Conservation (phyloP, 2,797 vertebrate species). For the Anomalospiza imberbis region DNA sequence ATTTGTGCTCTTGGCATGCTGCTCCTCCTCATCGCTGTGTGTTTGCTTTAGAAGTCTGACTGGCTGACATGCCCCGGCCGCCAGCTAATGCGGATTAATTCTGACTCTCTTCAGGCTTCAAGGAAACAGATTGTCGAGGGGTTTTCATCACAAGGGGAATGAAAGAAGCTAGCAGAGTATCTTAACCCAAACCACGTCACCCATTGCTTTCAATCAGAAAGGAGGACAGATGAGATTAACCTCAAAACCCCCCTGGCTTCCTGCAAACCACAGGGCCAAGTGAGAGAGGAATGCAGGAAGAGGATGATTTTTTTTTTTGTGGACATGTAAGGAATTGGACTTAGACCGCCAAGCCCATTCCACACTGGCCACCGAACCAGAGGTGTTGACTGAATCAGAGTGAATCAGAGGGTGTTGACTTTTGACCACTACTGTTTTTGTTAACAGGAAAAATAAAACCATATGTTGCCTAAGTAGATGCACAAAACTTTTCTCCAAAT, state of each 20-base stretch:
- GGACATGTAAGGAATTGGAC: conserved; percentile 23
- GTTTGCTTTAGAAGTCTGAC: conserved; percentile 55
- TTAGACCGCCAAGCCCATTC: conserved; percentile 45
- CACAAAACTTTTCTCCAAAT: conserved; percentile 65
- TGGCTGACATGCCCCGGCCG: background rate
- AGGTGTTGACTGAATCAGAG: too few relatives aligned
- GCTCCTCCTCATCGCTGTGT: background rate
- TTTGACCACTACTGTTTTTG: conserved; percentile 69
- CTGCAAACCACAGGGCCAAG: conserved; percentile 29
- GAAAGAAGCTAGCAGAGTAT: conserved; percentile 39
- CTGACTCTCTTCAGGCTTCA: conserved; percentile 36
- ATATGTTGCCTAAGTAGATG: conserved; percentile 65
- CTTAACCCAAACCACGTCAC: conserved; percentile 18
- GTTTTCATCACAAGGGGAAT: conserved; percentile 43
- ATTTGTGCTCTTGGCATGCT: conserved; percentile 47
- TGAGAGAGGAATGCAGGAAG: conserved; percentile 39
- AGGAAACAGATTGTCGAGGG: conserved; percentile 22
- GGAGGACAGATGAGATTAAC: conserved; percentile 54
- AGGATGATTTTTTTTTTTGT: conserved; percentile 15
- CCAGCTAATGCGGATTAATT: conserved; percentile 32
- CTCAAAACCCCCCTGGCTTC: background rate
- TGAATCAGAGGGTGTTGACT: conserved; percentile 66
- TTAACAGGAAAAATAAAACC: conserved; percentile 67
- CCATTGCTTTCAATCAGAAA: conserved; percentile 19
- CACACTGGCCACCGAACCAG: conserved; percentile 8